phyloP scores from a whole-genome alignment of 2,797 vertebrate genomes.

The Rhinella marina region DNA sequence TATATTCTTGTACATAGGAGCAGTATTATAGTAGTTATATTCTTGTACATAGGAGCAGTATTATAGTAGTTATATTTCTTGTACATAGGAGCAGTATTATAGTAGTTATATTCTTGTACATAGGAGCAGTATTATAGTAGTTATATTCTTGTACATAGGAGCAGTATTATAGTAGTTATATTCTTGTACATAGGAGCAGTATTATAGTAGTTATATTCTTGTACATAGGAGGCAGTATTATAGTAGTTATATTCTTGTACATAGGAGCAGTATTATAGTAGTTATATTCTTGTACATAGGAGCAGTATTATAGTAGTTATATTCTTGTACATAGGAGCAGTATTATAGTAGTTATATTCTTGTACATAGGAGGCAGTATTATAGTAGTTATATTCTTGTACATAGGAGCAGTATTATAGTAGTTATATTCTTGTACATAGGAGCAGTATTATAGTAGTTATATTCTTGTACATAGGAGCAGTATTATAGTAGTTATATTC shows the following conservation, averaged over 20 bases:
- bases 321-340: background rate
- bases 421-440: background rate
- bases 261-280: too few species aligned
- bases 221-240: too few species aligned
- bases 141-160: too few species aligned
- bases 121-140: too few species aligned
- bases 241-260: too few species aligned
- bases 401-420: background rate
- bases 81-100: too few species aligned
- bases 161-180: too few species aligned
- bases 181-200: too few species aligned
- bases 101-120: too few species aligned
- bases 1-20: background rate
- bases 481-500: background rate
- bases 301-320: background rate
- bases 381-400: slow-evolving; percentile 3
- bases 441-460: background rate
- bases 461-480: background rate
- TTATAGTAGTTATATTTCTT: background rate
- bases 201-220: too few species aligned
- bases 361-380: background rate
- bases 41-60: background rate
- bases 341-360: background rate
- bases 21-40: background rate
- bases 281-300: background rate